phyloP scores from a whole-genome alignment of 2,113 vertebrate genomes.

The Pogonocichla stellata region DNA sequence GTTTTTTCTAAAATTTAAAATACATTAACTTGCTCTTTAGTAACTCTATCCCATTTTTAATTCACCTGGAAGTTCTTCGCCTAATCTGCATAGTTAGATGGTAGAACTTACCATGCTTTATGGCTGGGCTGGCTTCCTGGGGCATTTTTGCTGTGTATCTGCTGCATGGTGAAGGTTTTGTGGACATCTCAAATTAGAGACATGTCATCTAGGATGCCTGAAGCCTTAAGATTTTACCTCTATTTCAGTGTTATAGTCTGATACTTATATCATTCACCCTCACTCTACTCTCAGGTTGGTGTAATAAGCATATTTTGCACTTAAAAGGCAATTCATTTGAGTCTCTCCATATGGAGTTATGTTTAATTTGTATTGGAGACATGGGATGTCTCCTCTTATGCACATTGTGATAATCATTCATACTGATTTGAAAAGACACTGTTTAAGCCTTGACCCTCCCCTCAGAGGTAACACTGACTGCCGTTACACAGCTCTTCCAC shows the following conservation, averaged over 20 bases:
- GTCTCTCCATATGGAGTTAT: background rate
- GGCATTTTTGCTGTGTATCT: too few species aligned
- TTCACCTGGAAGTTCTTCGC: background rate
- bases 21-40: background rate
- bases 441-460: background rate
- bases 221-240: background rate
- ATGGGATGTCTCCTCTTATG: background rate
- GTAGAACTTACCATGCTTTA: background rate
- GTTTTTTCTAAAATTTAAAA: background rate
- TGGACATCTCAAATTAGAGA: background rate
- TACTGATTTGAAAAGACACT: background rate
- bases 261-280: background rate
- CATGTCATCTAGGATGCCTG: background rate
- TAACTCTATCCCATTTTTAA: background rate
- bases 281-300: background rate
- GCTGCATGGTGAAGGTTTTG: background rate
- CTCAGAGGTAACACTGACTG: background rate
- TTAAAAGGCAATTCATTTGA: background rate
- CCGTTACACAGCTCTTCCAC: background rate
- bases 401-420: background rate
- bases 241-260: background rate
- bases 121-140: background rate
- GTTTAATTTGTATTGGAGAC: background rate
- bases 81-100: background rate
- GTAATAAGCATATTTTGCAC: background rate